Conservation (phyloP, 1,140 invertebrate genomes). For the Nymphalis io region DNA sequence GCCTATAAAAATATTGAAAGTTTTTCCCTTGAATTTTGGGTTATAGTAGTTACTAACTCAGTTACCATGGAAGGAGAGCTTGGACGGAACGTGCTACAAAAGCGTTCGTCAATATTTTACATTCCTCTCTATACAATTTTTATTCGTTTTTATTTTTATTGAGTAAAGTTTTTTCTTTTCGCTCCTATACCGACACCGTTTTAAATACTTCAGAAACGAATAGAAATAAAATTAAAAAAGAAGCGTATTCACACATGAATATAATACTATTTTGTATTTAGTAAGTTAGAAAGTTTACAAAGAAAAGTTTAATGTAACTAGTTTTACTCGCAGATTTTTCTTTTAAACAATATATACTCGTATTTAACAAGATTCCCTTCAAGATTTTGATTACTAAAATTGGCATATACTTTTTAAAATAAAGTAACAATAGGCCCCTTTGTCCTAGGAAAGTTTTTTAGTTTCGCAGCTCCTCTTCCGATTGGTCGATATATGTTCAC, state of each 20-base stretch:
- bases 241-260: neutral
- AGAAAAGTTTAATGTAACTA: too few relatives aligned
- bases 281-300: too few relatives aligned
- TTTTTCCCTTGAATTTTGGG: constrained; percentile 4
- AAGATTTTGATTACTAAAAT: too few relatives aligned
- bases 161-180: constrained; percentile 31
- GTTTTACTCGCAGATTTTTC: too few relatives aligned
- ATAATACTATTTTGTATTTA: too few relatives aligned
- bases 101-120: constrained; percentile 38
- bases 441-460: too few relatives aligned
- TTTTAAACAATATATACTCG: too few relatives aligned
- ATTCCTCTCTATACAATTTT: constrained; percentile 28
- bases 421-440: too few relatives aligned
- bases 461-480: too few relatives aligned
- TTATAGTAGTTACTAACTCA: constrained; percentile 31
- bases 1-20: neutral
- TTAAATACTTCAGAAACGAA: constrained; percentile 18
- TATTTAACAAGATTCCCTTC: too few relatives aligned
- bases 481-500: too few relatives aligned
- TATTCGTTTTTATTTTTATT: constrained; percentile 28
- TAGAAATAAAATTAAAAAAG: neutral
- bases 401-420: too few relatives aligned
- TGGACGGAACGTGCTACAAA: constrained; percentile 37
- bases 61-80: constrained; percentile 33
- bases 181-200: constrained; percentile 13